Conservation (phyloP, 2,888 invertebrate species). For the Drosophila ustulata region DNA sequence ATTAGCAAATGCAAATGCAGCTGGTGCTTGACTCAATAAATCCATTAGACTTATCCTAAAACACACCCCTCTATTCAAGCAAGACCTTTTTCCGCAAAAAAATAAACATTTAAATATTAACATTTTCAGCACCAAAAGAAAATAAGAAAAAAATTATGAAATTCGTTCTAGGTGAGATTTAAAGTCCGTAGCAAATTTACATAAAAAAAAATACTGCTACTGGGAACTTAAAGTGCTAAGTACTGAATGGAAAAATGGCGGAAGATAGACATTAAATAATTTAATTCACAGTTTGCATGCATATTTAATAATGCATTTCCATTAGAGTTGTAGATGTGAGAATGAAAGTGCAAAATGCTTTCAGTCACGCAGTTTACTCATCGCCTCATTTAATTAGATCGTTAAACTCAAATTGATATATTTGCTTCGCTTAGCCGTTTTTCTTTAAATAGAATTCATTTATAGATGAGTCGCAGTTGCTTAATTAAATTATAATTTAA, state of each 20-base stretch:
- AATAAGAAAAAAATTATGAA: constrained; percentile 35
- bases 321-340: not conserved
- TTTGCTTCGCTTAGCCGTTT: not conserved
- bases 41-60: constrained; percentile 30
- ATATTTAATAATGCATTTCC: constrained; percentile 9
- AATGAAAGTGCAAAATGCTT: not conserved
- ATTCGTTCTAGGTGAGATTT: constrained; percentile 57
- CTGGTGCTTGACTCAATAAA: constrained; percentile 52
- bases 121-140: constrained; percentile 26
- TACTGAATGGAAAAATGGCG: not conserved
- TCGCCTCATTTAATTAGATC: not conserved
- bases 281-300: constrained; percentile 14
- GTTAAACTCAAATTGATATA: not conserved
- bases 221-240: not conserved
- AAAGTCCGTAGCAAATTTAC: constrained; percentile 23
- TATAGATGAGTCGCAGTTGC: not conserved
- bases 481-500: not conserved
- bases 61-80: constrained; percentile 12
- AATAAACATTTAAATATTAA: constrained; percentile 15
- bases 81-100: constrained; percentile 13
- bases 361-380: constrained; percentile 24
- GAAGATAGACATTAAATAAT: constrained; percentile 1
- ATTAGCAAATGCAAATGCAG: constrained; percentile 54
- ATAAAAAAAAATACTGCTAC: not conserved
- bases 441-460: no score